Evolutionary conservation across 2,888 invertebrate species (phyloP), one percentile per base, ranked within the genome.

Genomic region (Hypolimnas misippus): DNA sequence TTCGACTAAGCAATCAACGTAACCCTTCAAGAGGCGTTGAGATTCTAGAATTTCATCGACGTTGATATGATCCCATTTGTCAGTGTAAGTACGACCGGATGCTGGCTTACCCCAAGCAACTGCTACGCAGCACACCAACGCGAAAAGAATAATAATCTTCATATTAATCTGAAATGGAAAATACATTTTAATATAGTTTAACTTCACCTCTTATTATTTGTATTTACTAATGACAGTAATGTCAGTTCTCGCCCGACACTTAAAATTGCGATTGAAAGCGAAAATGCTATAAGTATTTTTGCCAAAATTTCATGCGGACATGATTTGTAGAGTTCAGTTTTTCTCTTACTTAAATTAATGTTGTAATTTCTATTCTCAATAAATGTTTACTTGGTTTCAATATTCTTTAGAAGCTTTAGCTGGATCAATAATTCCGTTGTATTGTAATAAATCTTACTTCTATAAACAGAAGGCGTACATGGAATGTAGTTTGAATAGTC

Each of bases 21-120:
- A 96, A 58, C 94, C 94, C 68, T 93, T 93, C 49, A 95, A 85
- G 10, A 96, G 87, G 44, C 95, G 92, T 3, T 94, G 92, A 49
- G 94, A 96, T 69, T 89, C 91, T 1, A 96, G 86, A 67, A 96
- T 94, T 74, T 94, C 93, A 21, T 95, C 94, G 29, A 96, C 79
- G 74, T 96, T 94, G 69, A 96, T 89, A 77, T 94, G 93, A 80
- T 95, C 95, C 85, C 94, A 96, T 78, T 94, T 95, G 68, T 94
- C 94, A 0, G 94, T 94, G 82, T 95, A 95, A 25, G 89, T 91
- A 2, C 25, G 25, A 25, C 25, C 25, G 25, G 83, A 76, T 0
- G 84, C 89, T 1, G 92, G 88, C 17, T 83, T 86, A 5, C 80
- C 84, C 67, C 81, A 82, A 0, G 83, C 81, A 1, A 82, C 73